phyloP scores from a whole-genome alignment of 2,113 vertebrate genomes.

The Peromyscus maniculatus region DNA sequence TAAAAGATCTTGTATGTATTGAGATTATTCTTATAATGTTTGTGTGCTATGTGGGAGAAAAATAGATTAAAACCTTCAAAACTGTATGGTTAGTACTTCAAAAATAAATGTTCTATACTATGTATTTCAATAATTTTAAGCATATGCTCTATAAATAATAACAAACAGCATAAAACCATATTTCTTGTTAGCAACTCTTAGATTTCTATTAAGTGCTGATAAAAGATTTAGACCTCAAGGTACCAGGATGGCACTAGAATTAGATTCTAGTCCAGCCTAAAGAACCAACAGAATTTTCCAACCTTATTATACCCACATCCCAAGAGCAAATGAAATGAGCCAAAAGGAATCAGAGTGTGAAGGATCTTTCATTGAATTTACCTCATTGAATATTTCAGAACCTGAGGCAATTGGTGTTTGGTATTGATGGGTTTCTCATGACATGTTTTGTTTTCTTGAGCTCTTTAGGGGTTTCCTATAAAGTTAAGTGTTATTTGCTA shows the following conservation, averaged over 20 bases:
- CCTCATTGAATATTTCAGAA: not conserved
- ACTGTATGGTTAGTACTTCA: not conserved
- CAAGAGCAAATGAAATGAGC: constrained; percentile 21
- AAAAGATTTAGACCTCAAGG: not conserved
- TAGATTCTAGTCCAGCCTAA: not conserved
- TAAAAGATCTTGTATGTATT: not conserved
- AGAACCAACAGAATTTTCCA: not conserved
- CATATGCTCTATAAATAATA: not conserved
- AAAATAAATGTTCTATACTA: not conserved
- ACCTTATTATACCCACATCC: not conserved
- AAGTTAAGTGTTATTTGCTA: not conserved
- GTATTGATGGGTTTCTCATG: not conserved
- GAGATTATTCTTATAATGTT: constrained; percentile 27
- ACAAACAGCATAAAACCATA: not conserved
- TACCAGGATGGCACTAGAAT: not conserved
- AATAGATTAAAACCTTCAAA: not conserved
- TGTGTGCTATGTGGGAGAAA: not conserved
- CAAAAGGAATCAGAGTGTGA: not conserved
- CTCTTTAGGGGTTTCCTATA: not conserved
- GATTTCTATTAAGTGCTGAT: not conserved
- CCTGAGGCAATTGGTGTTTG: constrained; percentile 30
- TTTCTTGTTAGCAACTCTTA: not conserved
- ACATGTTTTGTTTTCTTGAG: not conserved
- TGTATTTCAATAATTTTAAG: constrained; percentile 15
- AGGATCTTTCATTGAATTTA: not conserved